Evolutionary conservation across 2,797 vertebrate genomes (phyloP), one percentile per base, ranked within the genome.

Genomic region (Falco novaeseelandiae): DNA sequence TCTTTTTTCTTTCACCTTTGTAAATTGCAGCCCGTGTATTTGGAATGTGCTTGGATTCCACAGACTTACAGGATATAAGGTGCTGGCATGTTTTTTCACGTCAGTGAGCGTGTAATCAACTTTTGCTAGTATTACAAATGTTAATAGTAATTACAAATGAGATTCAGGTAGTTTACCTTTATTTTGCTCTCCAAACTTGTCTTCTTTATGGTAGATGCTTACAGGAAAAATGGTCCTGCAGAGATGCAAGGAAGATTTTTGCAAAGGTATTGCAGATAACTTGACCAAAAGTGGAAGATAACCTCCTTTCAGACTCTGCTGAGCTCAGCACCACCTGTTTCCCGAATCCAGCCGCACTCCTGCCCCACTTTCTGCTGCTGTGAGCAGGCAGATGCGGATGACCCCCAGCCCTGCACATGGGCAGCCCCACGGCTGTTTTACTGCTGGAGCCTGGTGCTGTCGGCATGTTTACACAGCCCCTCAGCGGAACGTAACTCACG

Each of bases 341-440:
- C 27, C 14, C 51, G 25, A 79, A 19, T 40, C 32, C 72, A 63
- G 25, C 11, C 6, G 8, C 48, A n/a, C 25, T 67, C 23, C 38
- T 36, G 38, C 30, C 54, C 26, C 12, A 19, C 26, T n/a, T 71
- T 36, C 48, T 30, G 16, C 6, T 87, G 46, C 59, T 67, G 11
- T 25, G 25, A 51, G 66, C n/a, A 62, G 51, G 14, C 0, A 0
- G 9, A 32, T 9, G 27, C 40, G 20, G n/a, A 36, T 1, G n/a
- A 48, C 4, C 7, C 40, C n/a, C 55, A 65, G 65, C 22, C 59
- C 32, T 27, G 26, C 32, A n/a, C 12, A 32, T 9, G 36, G 66
- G 29, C 57, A 80, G 30, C 12, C 34, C 66, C 34, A 12, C 6
- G 5, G 34, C 23, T 49, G 0, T n/a, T 20, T 49, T 20, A 6